Evolutionary conservation across 1,140 invertebrate species (phyloP).

Genomic region (Lepidurus packardi): DNA sequence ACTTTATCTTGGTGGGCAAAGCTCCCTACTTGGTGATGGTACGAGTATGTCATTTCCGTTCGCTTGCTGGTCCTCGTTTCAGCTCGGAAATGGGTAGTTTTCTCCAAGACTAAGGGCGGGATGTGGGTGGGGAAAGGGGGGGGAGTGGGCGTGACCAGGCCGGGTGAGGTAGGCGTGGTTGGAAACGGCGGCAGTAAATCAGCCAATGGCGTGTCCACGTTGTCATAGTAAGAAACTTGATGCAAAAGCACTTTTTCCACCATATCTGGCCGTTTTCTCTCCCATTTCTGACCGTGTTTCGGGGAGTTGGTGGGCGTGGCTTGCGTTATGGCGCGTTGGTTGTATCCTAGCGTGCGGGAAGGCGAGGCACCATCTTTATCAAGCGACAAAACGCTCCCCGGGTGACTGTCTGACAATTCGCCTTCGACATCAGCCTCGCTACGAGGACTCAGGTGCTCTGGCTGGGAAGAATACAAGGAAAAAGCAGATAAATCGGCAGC

Average conservation of each 20-base stretch:
- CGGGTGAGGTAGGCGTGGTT: constrained; percentile 27
- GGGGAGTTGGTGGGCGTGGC: constrained; percentile 28
- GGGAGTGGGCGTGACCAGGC: constrained; percentile 25
- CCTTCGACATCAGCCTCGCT: constrained; percentile 23
- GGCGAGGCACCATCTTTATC: neutral
- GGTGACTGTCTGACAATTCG: constrained; percentile 24
- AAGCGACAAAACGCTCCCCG: neutral
- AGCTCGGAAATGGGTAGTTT: constrained; percentile 48
- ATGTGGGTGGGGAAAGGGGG: neutral
- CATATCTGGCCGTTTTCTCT: neutral
- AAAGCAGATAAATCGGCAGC: constrained; percentile 45
- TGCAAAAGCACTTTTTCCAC: constrained; percentile 28
- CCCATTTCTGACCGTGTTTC: neutral
- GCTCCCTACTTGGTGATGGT: constrained; percentile 27
- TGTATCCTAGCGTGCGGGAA: neutral
- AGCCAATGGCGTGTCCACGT: constrained; percentile 29
- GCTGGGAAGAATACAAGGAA: constrained; percentile 17
- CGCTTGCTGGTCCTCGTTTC: constrained; percentile 46
- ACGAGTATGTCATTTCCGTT: constrained; percentile 28
- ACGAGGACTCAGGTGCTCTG: neutral
- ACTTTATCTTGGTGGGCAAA: constrained; percentile 53
- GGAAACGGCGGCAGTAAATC: constrained; percentile 25
- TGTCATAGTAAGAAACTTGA: neutral
- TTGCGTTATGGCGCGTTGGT: neutral
- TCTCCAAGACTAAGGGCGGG: constrained; percentile 40